Evolutionary conservation across 1,140 invertebrate species (phyloP).

Genomic region (Meloidogyne exigua): DNA sequence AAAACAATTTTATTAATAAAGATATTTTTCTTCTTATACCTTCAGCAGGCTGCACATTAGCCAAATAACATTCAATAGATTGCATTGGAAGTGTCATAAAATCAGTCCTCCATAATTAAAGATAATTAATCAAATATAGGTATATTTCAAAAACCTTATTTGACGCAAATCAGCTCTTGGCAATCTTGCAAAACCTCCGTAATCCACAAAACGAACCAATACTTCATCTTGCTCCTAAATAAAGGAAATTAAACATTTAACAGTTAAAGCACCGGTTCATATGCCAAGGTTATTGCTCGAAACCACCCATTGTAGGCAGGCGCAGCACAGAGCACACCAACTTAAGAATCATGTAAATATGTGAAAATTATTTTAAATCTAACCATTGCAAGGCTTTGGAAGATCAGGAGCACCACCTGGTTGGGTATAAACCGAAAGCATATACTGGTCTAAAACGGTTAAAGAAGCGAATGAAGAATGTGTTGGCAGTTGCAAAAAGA

Average conservation of each 20-base stretch:
- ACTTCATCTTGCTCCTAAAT: conserved; percentile 64
- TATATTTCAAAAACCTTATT: conserved; percentile 69
- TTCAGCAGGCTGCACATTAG: conserved; percentile 79
- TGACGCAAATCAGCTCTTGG: conserved; percentile 75
- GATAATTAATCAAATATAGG: neutral
- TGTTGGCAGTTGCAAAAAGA: conserved; percentile 88
- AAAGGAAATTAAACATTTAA: conserved; percentile 42
- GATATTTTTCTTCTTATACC: conserved; percentile 32
- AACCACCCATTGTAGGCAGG: conserved; percentile 81
- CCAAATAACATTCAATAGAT: conserved; percentile 86
- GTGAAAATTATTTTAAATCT: conserved; percentile 3
- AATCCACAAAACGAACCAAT: conserved; percentile 85
- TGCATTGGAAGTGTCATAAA: conserved; percentile 91
- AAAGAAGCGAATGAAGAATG: conserved; percentile 84
- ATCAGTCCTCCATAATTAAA: conserved; percentile 67
- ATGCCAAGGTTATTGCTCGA: conserved; percentile 74
- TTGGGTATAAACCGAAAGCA: conserved; percentile 67
- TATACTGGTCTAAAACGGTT: conserved; percentile 73
- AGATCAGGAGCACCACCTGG: conserved; percentile 65
- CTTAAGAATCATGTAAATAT: conserved; percentile 64
- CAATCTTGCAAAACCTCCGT: conserved; percentile 83
- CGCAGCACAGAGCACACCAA: conserved; percentile 82
- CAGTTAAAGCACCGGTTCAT: conserved; percentile 43
- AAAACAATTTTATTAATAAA: neutral
- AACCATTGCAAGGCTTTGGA: conserved; percentile 45